These are phyloP conservation scores for Nebria brevicollis DNA, from an alignment of 2,888 invertebrate genomes.

Conservation along the genomic window DNA sequence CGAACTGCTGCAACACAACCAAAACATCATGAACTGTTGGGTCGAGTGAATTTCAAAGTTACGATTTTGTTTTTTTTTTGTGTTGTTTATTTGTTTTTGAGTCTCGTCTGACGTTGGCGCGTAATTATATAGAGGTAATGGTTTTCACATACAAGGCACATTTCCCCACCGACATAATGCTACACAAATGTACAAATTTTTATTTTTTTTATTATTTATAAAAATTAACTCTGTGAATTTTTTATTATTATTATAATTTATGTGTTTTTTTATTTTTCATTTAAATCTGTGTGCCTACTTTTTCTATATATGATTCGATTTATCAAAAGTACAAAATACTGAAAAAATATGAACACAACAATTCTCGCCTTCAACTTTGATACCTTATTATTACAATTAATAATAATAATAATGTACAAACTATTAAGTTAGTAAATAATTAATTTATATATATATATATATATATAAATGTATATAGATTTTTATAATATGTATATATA, in stretches of 20 bases:
- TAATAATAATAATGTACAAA: conserved; percentile 37
- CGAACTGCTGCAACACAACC: conserved; percentile 6
- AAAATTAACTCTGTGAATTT: conserved; percentile 45
- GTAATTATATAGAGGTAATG: conserved; percentile 36
- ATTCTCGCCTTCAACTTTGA: conserved; percentile 60
- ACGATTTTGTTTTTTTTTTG: too few species aligned
- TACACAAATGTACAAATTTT: conserved; percentile 34
- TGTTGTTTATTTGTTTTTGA: too few species aligned
- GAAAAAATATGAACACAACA: conserved; percentile 64
- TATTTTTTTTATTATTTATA: conserved; percentile 24
- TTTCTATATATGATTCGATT: conserved; percentile 47
- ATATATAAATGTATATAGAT: conserved; percentile 32
- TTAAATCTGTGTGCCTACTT: conserved; percentile 44
- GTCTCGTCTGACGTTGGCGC: conserved; percentile 3
- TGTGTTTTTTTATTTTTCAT: background rate
- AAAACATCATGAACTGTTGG: background rate
- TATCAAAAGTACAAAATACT: conserved; percentile 64
- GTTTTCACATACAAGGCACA: conserved; percentile 42
- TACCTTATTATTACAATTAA: conserved; percentile 30
- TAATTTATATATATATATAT: conserved; percentile 40
- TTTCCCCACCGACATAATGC: conserved; percentile 31
- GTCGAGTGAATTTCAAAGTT: background rate
- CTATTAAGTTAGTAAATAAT: conserved; percentile 47
- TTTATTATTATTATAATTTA: background rate
- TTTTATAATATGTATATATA: conserved; percentile 34